phyloP scores from a whole-genome alignment of 2,888 invertebrate species.

The Cantharis nigra region DNA sequence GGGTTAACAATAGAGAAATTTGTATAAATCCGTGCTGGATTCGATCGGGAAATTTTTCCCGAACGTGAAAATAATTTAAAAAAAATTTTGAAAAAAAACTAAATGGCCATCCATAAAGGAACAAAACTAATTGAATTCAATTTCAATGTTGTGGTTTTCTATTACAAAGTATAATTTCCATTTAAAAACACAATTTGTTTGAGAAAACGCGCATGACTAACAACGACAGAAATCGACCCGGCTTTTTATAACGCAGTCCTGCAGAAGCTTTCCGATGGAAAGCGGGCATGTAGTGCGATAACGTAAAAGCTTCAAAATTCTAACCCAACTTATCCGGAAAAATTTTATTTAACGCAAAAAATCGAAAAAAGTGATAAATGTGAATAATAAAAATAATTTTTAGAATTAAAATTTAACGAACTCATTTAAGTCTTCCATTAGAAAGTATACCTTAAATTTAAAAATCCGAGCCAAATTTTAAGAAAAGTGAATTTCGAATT shows the following conservation, averaged over 20 bases:
- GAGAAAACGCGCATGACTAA: slow-evolving; percentile 27
- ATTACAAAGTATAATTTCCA: slow-evolving; percentile 15
- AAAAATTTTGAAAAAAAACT: background rate
- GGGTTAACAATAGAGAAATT: background rate
- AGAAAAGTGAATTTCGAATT: background rate
- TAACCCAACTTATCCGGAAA: slow-evolving; percentile 19
- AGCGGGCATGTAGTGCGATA: slow-evolving; percentile 17
- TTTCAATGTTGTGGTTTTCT: slow-evolving; percentile 5
- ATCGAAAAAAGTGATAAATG: background rate
- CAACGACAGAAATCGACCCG: slow-evolving; percentile 25
- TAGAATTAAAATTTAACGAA: background rate
- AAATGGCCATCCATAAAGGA: background rate
- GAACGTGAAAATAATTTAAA: background rate
- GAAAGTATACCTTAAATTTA: slow-evolving; percentile 21
- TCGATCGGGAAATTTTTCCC: background rate
- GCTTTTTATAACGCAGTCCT: slow-evolving; percentile 22
- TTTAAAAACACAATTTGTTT: slow-evolving; percentile 12
- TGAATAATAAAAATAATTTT: background rate
- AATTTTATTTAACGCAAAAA: background rate
- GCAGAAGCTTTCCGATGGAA: slow-evolving; percentile 21
- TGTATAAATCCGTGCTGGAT: background rate
- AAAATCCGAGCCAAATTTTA: slow-evolving; percentile 26
- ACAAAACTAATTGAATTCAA: background rate
- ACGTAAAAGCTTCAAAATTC: slow-evolving; percentile 11
- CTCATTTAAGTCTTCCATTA: slow-evolving; percentile 23